phyloP scores from a whole-genome alignment of 1,140 invertebrate species.

The Chironomus striatipennis region DNA sequence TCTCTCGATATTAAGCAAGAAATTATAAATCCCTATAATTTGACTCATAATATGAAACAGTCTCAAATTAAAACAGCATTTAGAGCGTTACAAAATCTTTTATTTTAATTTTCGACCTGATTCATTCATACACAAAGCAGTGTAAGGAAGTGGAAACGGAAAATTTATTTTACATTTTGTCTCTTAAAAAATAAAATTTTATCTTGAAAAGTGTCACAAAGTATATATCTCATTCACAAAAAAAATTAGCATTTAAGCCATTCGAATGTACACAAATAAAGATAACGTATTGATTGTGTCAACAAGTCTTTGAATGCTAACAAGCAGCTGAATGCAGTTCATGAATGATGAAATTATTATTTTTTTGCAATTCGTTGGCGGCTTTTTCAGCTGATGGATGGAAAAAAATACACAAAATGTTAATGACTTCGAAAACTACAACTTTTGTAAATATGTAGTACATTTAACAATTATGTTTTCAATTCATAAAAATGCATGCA shows the following conservation, averaged over 20 bases:
- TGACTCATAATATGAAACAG: too few species aligned
- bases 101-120: too few species aligned
- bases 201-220: not conserved
- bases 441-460: not conserved
- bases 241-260: not conserved
- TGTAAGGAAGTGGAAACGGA: not conserved
- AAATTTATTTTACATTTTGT: not conserved
- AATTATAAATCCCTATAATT: too few species aligned
- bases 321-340: not conserved
- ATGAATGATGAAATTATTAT: not conserved
- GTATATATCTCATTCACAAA: too few species aligned
- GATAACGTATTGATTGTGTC: conserved; percentile 7
- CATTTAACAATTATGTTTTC: not conserved
- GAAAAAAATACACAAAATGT: not conserved
- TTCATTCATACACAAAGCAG: not conserved
- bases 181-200: not conserved
- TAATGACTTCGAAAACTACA: not conserved
- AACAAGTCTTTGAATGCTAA: not conserved
- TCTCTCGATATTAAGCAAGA: too few species aligned
- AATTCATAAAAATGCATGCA: not conserved
- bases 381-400: not conserved
- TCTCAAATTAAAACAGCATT: too few species aligned
- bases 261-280: not conserved
- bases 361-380: not conserved
- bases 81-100: too few species aligned